Conservation (phyloP, 1,140 invertebrate species). For the Drosophila miranda region DNA sequence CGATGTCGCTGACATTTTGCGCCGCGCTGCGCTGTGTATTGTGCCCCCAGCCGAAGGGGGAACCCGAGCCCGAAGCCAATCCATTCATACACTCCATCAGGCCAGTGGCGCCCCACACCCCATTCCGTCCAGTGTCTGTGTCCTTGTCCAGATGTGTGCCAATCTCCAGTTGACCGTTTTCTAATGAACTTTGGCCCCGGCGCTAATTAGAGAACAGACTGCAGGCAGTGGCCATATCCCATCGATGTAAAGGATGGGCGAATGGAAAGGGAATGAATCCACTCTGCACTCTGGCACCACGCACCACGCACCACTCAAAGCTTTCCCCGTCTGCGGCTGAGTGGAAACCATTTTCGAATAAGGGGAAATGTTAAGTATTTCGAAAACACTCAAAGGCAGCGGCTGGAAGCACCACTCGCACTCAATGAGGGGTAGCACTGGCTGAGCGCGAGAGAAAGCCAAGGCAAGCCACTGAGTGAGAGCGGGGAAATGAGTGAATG, state of each 20-base stretch:
- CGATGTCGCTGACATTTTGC: slow-evolving; percentile 66
- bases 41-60: background rate
- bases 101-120: slow-evolving; percentile 14
- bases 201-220: slow-evolving; percentile 33
- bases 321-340: slow-evolving; percentile 17
- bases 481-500: no score
- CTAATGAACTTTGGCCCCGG: slow-evolving; percentile 60
- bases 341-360: slow-evolving; percentile 43
- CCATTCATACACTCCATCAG: slow-evolving; percentile 12
- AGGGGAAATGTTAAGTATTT: slow-evolving; percentile 31
- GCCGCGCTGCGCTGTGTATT: background rate
- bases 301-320: slow-evolving; percentile 6
- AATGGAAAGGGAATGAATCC: background rate
- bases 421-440: slow-evolving; percentile 37
- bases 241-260: no score
- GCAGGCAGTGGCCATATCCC: background rate
- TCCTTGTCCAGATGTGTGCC: slow-evolving; percentile 62
- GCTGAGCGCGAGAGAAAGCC: background rate
- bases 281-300: background rate
- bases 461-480: slow-evolving; percentile 14
- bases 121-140: slow-evolving; percentile 11
- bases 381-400: slow-evolving; percentile 25
- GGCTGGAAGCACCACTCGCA: background rate
- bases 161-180: slow-evolving; percentile 39
- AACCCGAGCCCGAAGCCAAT: background rate